These are phyloP conservation scores for Protonemura montana DNA, from an alignment of 2,888 invertebrate genomes.

Conservation along the genomic window DNA sequence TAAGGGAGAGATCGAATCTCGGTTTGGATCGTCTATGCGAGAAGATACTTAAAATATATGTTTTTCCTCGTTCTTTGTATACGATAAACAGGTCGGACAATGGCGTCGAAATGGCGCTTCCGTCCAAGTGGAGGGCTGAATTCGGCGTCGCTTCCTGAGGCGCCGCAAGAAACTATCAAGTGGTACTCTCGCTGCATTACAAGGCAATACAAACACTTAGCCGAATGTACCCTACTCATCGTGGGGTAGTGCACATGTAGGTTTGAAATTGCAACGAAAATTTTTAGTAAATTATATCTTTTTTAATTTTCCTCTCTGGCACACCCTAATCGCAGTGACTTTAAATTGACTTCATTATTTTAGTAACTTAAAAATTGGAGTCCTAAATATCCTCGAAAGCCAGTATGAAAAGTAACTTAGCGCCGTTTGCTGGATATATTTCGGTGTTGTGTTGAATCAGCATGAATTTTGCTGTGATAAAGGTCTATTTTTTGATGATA, in stretches of 20 bases:
- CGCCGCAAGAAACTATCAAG: constrained; percentile 25
- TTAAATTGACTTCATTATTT: not conserved
- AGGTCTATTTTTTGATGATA: constrained; percentile 3
- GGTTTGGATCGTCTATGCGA: not conserved
- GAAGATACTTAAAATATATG: constrained; percentile 28
- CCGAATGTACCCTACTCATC: not conserved
- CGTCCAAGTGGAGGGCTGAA: not conserved
- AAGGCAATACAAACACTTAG: not conserved
- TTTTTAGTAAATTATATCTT: not conserved
- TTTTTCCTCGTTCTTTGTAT: constrained; percentile 16
- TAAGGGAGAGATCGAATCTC: constrained; percentile 18
- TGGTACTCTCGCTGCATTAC: not conserved
- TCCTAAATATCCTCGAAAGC: not conserved
- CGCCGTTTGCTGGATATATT: not conserved
- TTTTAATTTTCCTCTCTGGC: not conserved
- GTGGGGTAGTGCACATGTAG: too few relatives aligned
- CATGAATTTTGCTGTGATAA: not conserved
- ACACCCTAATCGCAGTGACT: not conserved
- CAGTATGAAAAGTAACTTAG: not conserved
- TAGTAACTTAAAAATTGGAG: not conserved
- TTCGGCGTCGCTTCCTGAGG: constrained; percentile 1
- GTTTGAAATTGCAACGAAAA: not conserved
- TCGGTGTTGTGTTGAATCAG: not conserved
- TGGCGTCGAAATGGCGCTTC: constrained; percentile 1
- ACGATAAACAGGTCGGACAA: constrained; percentile 26